phyloP scores from a whole-genome alignment of 2,113 vertebrate species.

The Cheirogaleus medius region DNA sequence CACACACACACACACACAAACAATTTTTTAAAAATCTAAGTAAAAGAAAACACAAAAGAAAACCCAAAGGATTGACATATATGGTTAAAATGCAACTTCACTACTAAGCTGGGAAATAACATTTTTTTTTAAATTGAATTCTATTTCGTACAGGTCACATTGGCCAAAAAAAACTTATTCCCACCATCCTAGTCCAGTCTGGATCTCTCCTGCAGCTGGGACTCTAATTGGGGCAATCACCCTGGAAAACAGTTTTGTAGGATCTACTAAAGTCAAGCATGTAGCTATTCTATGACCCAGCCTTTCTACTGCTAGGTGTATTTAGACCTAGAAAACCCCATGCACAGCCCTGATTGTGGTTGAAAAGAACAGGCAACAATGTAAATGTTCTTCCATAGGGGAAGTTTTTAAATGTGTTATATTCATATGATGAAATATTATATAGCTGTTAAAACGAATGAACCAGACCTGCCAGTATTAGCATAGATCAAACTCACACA shows the following conservation, averaged over 20 bases:
- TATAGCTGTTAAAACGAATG: not conserved
- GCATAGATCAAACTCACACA: not conserved
- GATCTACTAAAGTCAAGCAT: not conserved
- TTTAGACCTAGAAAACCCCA: not conserved
- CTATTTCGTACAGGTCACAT: not conserved
- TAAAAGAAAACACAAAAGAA: not conserved
- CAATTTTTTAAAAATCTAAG: not conserved
- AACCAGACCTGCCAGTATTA: not conserved
- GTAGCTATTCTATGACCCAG: not conserved
- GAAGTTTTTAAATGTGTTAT: not conserved
- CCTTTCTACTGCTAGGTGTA: rapidly evolving
- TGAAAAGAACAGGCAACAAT: not conserved
- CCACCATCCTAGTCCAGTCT: too few species aligned
- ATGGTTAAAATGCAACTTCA: not conserved
- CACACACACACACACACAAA: not conserved
- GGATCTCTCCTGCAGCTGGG: not conserved
- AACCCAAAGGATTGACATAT: not conserved
- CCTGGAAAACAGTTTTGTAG: not conserved
- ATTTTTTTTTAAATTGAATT: not conserved
- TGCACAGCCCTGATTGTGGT: rapidly evolving
- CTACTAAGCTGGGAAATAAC: not conserved
- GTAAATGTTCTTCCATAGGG: not conserved
- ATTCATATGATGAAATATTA: not conserved
- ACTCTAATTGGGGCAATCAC: too few species aligned
- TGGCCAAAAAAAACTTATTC: not conserved